Conservation (phyloP, 2,888 invertebrate species). For the Limnephilus auricula region DNA sequence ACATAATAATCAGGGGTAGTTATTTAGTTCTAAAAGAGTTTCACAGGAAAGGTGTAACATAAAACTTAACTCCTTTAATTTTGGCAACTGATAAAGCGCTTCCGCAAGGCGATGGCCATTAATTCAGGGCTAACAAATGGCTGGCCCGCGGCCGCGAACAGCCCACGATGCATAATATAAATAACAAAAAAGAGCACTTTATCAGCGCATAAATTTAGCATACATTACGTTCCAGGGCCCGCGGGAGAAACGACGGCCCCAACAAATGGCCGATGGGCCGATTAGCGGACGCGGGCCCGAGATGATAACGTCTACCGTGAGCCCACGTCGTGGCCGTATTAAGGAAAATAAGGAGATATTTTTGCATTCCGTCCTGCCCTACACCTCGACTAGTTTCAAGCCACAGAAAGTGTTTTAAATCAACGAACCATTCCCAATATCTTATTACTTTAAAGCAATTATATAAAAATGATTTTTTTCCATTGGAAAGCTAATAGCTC, state of each 20-base stretch:
- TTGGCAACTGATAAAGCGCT: conserved; percentile 49
- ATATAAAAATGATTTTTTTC: too few species aligned
- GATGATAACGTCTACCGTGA: conserved; percentile 58
- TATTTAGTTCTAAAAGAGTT: neutral
- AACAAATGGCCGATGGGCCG: conserved; percentile 65
- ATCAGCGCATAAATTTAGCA: conserved; percentile 66
- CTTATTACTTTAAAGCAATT: neutral
- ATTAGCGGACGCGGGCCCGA: conserved; percentile 53
- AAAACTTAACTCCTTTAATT: neutral
- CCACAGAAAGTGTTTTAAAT: neutral
- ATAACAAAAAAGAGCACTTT: conserved; percentile 64
- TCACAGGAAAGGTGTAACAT: neutral
- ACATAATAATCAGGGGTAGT: neutral
- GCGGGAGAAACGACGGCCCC: conserved; percentile 53
- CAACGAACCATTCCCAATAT: neutral
- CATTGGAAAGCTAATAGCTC: too few species aligned
- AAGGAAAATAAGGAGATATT: neutral
- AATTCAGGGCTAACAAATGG: conserved; percentile 48
- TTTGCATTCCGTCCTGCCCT: neutral
- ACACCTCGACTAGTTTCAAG: neutral
- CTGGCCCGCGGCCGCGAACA: conserved; percentile 48
- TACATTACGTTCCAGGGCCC: conserved; percentile 61
- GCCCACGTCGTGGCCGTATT: neutral
- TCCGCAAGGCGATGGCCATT: conserved; percentile 46
- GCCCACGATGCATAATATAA: conserved; percentile 64